Conservation (phyloP, 2,113 vertebrate species). For the Seriola quinqueradiata region DNA sequence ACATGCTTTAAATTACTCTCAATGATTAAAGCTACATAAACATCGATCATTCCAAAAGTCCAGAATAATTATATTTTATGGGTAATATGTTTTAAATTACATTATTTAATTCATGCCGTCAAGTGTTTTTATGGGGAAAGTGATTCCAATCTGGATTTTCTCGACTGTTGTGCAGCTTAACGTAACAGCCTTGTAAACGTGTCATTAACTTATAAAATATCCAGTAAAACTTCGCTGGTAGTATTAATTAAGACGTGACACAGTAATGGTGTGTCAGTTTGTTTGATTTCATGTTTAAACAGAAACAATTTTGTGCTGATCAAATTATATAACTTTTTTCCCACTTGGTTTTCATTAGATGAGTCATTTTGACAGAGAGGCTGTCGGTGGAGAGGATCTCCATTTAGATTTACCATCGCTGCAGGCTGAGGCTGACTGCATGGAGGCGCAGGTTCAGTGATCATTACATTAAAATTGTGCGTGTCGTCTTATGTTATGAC, state of each 20-base stretch:
- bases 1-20: slow-evolving; percentile 1
- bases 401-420: slow-evolving; percentile 5
- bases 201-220: neutral
- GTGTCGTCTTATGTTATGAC: slow-evolving; percentile 8
- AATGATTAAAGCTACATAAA: slow-evolving; percentile 11
- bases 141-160: neutral
- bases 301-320: neutral
- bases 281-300: neutral
- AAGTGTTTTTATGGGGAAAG: slow-evolving; percentile 25
- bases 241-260: neutral
- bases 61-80: slow-evolving; percentile 8
- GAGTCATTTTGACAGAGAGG: slow-evolving; percentile 20
- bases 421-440: slow-evolving; percentile 16
- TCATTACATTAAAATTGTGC: slow-evolving; percentile 20
- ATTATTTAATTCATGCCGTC: neutral
- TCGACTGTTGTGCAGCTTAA: neutral
- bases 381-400: slow-evolving; percentile 6
- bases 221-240: neutral
- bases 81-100: slow-evolving; percentile 17
- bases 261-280: neutral
- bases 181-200: slow-evolving; percentile 25
- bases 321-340: neutral
- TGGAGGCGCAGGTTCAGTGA: slow-evolving; percentile 40
- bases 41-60: neutral
- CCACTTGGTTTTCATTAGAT: slow-evolving; percentile 14